These are phyloP conservation scores for Spinibarbus caldwelli DNA, from an alignment of 2,797 vertebrate species.

Conservation along the genomic window DNA sequence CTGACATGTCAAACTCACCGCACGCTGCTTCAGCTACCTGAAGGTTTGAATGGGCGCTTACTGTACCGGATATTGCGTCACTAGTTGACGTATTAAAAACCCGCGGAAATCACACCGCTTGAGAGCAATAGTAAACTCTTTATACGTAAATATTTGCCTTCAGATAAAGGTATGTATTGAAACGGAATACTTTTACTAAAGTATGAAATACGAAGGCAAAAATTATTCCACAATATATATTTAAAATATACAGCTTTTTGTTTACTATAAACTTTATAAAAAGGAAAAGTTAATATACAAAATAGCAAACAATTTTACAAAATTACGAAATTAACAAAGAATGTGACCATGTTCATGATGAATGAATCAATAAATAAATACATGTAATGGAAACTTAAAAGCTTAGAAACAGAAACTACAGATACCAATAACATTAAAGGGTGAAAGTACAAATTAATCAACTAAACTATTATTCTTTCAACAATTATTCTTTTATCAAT, in stretches of 20 bases:
- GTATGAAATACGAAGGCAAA: not conserved
- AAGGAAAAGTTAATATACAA: not conserved
- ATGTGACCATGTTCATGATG: not conserved
- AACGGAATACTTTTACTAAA: not conserved
- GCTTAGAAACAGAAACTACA: too few species aligned
- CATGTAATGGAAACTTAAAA: too few species aligned
- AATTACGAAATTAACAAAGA: not conserved
- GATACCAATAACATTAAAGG: too few species aligned
- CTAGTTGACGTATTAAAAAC: not conserved
- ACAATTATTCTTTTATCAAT: too few species aligned
- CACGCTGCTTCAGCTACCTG: not conserved
- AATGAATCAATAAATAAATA: not conserved
- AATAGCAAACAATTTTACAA: not conserved
- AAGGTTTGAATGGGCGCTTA: conserved; percentile 19
- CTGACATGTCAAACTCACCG: not conserved
- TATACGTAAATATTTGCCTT: not conserved
- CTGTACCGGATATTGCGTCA: conserved; percentile 28
- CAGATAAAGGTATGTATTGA: too few species aligned
- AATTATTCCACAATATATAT: not conserved
- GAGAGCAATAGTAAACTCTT: too few species aligned
- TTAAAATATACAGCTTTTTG: not conserved
- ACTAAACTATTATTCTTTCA: not conserved
- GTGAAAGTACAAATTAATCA: not conserved
- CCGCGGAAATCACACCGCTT: not conserved
- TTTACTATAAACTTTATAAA: not conserved